Conservation (phyloP, 1,140 invertebrate species). For the Eriosoma lanigerum region DNA sequence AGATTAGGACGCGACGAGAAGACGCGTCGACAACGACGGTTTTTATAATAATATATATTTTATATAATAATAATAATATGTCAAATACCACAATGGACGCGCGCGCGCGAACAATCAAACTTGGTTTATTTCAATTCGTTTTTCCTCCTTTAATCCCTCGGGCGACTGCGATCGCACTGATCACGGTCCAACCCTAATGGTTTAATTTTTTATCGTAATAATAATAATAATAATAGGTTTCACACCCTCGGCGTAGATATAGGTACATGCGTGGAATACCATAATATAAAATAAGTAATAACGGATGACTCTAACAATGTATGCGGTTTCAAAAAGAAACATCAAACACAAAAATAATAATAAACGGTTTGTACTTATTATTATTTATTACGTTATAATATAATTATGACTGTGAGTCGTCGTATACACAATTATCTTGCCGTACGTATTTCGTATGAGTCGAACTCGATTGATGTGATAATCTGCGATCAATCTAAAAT, state of each 20-base stretch:
- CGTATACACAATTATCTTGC: no score
- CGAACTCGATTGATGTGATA: no score
- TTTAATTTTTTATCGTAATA: slow-evolving; percentile 39
- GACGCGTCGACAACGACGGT: neutral
- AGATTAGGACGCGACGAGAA: neutral
- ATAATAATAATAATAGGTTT: slow-evolving; percentile 38
- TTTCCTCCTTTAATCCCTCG: neutral
- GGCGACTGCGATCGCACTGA: neutral
- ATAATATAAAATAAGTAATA: slow-evolving; percentile 4
- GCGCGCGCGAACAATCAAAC: neutral
- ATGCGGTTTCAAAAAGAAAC: neutral
- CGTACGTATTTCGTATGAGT: no score
- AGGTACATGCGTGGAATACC: neutral
- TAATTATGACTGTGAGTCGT: no score
- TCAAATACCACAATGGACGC: neutral
- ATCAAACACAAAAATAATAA: no score
- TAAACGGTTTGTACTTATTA: no score
- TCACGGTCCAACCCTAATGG: slow-evolving; percentile 36
- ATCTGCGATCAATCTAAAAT: no score
- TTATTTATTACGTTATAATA: no score
- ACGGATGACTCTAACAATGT: neutral
- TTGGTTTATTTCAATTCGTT: neutral
- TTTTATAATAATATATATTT: no score
- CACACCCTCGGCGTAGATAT: slow-evolving; percentile 19
- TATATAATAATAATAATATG: neutral